Evolutionary conservation across 2,113 vertebrate genomes (phyloP).

Genomic region (Alligator mississippiensis): DNA sequence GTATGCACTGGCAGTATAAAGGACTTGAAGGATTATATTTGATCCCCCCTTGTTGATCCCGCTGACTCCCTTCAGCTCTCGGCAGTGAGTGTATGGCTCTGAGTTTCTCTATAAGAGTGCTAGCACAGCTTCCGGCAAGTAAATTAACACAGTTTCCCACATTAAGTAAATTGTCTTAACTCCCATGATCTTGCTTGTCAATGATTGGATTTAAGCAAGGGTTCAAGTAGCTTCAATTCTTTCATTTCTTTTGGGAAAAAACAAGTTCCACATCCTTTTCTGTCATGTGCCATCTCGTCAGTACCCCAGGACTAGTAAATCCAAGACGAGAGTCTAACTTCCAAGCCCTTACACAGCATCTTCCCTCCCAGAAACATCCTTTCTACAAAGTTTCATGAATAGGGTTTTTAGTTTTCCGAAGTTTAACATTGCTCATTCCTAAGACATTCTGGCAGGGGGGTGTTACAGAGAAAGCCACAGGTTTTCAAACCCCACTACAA

Average conservation of each 20-base stretch:
- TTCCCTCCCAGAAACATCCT: neutral
- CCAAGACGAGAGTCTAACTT: neutral
- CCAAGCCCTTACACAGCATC: neutral
- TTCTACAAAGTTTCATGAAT: neutral
- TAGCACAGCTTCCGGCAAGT: neutral
- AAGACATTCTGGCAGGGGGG: neutral
- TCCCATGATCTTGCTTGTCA: neutral
- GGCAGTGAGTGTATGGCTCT: neutral
- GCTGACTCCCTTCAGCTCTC: neutral
- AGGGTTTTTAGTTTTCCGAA: neutral
- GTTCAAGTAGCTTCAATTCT: neutral
- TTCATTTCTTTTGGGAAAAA: neutral
- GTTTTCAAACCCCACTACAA: neutral
- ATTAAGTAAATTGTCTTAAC: neutral
- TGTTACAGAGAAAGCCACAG: neutral
- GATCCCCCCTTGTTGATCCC: neutral
- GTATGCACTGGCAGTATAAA: neutral
- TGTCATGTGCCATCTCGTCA: neutral
- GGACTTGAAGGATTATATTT: accelerated
- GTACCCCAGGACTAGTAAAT: neutral
- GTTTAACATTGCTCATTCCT: neutral
- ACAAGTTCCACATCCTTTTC: neutral
- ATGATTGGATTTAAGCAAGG: neutral
- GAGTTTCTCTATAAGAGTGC: neutral
- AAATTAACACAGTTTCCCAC: no score